These are phyloP conservation scores for Lasioglossum pauxillum DNA, from an alignment of 2,888 invertebrate species.

Conservation along the genomic window DNA sequence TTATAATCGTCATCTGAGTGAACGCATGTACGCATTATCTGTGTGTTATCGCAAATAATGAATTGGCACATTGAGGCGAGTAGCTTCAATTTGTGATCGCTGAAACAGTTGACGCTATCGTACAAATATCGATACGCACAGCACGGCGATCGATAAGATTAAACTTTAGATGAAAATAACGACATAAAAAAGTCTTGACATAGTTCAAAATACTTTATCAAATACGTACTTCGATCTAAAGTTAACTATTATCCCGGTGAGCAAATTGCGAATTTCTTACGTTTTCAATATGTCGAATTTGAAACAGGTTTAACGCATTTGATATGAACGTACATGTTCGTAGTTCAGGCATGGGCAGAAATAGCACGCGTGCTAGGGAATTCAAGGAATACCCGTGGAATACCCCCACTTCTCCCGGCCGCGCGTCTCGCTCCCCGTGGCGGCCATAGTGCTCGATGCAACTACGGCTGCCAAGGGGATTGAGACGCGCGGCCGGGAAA, in stretches of 20 bases:
- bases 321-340: too few relatives aligned
- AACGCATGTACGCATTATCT: conserved; percentile 85
- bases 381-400: too few relatives aligned
- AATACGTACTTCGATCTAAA: neutral
- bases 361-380: too few relatives aligned
- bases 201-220: neutral
- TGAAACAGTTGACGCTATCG: conserved; percentile 70
- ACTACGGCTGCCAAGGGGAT: too few relatives aligned
- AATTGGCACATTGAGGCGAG: conserved; percentile 88
- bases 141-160: conserved; percentile 32
- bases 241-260: neutral
- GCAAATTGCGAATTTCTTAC: neutral
- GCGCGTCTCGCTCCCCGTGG: too few relatives aligned
- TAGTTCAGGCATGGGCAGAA: too few relatives aligned
- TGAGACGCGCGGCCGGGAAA: too few relatives aligned
- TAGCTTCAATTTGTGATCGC: conserved; percentile 86
- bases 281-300: neutral
- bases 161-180: conserved; percentile 33
- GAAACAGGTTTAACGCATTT: neutral
- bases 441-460: too few relatives aligned
- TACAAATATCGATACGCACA: conserved; percentile 34
- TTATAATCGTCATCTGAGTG: conserved; percentile 87
- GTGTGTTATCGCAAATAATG: conserved; percentile 86
- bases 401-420: too few relatives aligned
- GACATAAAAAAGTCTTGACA: conserved; percentile 15